phyloP scores from a whole-genome alignment of 2,797 vertebrate genomes.

The Micropoecilia bifurca region DNA sequence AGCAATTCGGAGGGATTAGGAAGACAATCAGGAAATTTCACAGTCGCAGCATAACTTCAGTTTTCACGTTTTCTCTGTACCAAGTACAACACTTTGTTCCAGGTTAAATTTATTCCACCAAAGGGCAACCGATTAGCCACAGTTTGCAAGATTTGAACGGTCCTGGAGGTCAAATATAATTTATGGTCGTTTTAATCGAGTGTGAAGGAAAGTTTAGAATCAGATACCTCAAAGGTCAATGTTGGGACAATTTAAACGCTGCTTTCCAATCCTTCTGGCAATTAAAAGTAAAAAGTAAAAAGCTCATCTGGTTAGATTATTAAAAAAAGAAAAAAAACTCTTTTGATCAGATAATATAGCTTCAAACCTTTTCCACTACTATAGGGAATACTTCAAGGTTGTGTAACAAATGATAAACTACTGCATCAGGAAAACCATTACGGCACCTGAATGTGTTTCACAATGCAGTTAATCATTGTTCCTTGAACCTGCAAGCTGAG shows the following conservation, averaged over 20 bases:
- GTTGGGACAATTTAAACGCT: background rate
- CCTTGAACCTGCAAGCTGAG: background rate
- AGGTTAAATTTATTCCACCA: background rate
- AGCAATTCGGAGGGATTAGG: background rate
- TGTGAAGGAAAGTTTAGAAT: background rate
- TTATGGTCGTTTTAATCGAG: background rate
- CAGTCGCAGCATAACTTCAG: background rate
- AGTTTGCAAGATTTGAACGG: background rate
- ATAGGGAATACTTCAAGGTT: background rate
- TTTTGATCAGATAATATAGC: background rate
- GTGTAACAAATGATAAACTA: background rate
- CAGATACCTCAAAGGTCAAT: background rate
- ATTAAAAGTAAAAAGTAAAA: background rate
- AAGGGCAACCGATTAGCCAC: background rate
- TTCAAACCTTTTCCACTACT: background rate
- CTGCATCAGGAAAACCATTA: background rate
- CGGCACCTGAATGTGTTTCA: background rate
- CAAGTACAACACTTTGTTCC: background rate
- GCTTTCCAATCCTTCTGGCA: background rate
- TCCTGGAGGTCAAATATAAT: background rate
- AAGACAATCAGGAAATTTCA: background rate
- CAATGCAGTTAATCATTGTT: background rate
- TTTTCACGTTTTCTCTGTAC: background rate
- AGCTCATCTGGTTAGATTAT: background rate
- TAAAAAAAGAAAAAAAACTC: constrained; percentile 4